These are phyloP conservation scores for Otolemur crassicaudatus DNA, from an alignment of 2,797 vertebrate species.

Conservation along the genomic window DNA sequence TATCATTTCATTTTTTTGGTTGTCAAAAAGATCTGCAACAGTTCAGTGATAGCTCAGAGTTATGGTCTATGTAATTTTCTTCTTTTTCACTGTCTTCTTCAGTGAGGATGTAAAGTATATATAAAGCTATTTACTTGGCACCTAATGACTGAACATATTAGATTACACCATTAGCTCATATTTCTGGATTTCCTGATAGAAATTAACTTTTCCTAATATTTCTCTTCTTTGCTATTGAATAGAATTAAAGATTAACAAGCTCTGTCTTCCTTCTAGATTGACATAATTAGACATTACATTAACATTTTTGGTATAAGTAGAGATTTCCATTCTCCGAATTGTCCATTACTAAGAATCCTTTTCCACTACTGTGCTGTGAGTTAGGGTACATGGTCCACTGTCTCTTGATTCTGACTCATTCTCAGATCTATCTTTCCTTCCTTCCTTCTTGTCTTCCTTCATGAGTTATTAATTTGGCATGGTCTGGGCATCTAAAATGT, in stretches of 20 bases:
- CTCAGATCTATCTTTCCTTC: background rate
- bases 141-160: background rate
- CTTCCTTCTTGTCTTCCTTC: conserved; percentile 20
- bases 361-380: background rate
- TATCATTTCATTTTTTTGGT: background rate
- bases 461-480: conserved; percentile 5
- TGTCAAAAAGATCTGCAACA: background rate
- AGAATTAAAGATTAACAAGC: background rate
- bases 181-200: conserved; percentile 47
- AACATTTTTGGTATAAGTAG: background rate
- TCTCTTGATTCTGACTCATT: background rate
- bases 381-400: background rate
- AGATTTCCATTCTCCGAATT: background rate
- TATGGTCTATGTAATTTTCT: background rate
- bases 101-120: background rate
- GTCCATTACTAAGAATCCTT: background rate
- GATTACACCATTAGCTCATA: background rate
- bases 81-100: background rate
- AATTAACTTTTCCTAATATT: background rate
- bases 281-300: background rate
- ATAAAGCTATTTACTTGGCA: background rate
- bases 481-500: background rate
- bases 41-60: background rate
- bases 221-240: background rate
- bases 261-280: background rate